phyloP scores from a whole-genome alignment of 2,797 vertebrate genomes.

The Botia kubotai region DNA sequence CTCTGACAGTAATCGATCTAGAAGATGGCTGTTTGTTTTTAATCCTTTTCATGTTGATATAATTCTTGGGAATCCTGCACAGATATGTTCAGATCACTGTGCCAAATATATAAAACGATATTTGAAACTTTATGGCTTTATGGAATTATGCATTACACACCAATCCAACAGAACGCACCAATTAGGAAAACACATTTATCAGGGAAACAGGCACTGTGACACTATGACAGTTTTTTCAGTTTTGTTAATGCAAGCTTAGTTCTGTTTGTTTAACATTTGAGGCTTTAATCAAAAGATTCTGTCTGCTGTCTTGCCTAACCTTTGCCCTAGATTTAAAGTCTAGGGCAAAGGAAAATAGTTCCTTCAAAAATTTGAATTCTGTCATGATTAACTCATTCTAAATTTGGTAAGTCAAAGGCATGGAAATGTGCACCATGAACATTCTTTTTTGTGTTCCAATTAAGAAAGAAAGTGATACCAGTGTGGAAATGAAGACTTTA shows the following conservation, averaged over 20 bases:
- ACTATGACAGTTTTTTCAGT: constrained; percentile 6
- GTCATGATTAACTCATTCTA: neutral
- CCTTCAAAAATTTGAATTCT: neutral
- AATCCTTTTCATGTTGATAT: constrained; percentile 37
- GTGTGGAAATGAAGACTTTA: neutral
- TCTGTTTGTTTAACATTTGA: neutral
- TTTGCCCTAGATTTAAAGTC: neutral
- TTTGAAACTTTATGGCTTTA: neutral
- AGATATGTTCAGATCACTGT: constrained; percentile 19
- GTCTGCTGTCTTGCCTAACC: neutral
- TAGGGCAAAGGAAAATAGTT: neutral
- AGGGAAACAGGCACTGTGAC: constrained; percentile 1
- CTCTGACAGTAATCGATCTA: constrained; percentile 31
- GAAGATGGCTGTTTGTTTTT: constrained; percentile 25
- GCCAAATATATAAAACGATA: constrained; percentile 34
- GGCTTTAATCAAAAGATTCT: neutral
- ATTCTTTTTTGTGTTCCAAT: neutral
- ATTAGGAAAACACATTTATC: neutral
- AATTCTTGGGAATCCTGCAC: constrained; percentile 27
- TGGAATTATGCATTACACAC: neutral
- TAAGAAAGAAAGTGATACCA: neutral
- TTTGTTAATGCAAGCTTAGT: neutral
- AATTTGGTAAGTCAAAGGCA: too few species aligned
- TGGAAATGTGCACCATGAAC: neutral
- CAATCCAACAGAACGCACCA: neutral